Evolutionary conservation across 2,113 vertebrate species (phyloP), one percentile per base, ranked within the genome.

Genomic region (Empidonax alnorum): DNA sequence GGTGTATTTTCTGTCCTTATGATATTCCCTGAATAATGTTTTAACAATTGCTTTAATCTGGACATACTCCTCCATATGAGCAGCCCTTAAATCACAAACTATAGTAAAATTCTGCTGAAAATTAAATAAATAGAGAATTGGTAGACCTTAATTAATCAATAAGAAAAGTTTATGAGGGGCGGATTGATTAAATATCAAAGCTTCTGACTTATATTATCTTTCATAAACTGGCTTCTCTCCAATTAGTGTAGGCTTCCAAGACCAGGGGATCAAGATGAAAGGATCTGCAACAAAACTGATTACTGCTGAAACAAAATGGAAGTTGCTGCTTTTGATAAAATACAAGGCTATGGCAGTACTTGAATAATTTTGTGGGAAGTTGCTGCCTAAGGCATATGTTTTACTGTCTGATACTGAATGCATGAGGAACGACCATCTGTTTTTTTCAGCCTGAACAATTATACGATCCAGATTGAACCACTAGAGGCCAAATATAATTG

Each of bases 131-230:
- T 86, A 68, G 33, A 94, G 61, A 85, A 69, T 90, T 91, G 74
- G 41, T 81, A 58, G 82, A 83, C 96, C 90, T 77, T 96, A 94
- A 97, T 96, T 94, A 96, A 72, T 71, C 66, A 76, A 68, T 76
- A 55, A 85, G 78, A 91, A 80, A 95, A 94, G 65, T 72, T 97
- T 92, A 86, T 77, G 89, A 50, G 92, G 65, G 47, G 73, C 24
- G 9, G 74, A 71, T 94, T 94, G 56, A 91, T 67, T 84, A 93
- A 94, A 81, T 83, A 90, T 75, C 96, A 94, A 96, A 87, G 67
- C 44, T 59, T 75, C 72, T 65, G 73, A 85, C 56, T 89, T 84
- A 88, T 90, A 69, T 84, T 93, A 61, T 92, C 75, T 78, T 86
- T 79, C 74, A 71, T 93, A 94, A 96, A 89, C 80, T 74, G 56